Percentiles rank a stretch among this genome's conserved stretches.
Conservation (phyloP, 2,888 invertebrate species). For the Panzeria rudis region DNA sequence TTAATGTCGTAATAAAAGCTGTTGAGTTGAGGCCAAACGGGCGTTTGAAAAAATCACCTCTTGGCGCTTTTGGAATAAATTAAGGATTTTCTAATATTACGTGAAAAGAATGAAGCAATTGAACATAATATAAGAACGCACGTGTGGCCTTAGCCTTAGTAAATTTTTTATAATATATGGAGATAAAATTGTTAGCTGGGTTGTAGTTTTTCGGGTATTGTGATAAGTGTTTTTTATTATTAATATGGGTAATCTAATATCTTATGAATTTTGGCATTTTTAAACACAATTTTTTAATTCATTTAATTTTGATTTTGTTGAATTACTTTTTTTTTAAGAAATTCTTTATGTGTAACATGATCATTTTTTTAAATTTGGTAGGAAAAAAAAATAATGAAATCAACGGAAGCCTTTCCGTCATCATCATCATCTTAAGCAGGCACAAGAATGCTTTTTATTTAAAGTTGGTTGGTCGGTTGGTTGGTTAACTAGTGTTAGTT, state of each 20-base stretch:
- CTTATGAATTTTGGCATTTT: slow-evolving; percentile 24
- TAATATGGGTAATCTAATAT: slow-evolving; percentile 68
- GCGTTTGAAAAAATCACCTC: too few relatives aligned
- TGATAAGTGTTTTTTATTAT: slow-evolving; percentile 45
- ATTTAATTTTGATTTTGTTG: slow-evolving; percentile 41
- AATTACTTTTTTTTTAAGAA: slow-evolving; percentile 31
- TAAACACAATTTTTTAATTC: slow-evolving; percentile 48
- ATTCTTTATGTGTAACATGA: slow-evolving; percentile 65
- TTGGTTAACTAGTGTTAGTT: slow-evolving; percentile 78
- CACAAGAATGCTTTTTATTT: slow-evolving; percentile 7
- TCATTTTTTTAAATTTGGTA: slow-evolving; percentile 42
- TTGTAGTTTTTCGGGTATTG: slow-evolving; percentile 3
- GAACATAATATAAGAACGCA: too few relatives aligned
- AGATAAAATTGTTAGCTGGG: slow-evolving; percentile 14
- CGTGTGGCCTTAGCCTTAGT: too few relatives aligned
- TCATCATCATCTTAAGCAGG: slow-evolving; percentile 35
- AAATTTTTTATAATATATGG: neutral
- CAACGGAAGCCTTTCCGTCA: slow-evolving; percentile 72
- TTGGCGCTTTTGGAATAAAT: too few relatives aligned
- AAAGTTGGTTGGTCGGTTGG: slow-evolving; percentile 28
- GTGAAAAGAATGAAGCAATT: too few relatives aligned
- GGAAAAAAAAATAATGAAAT: slow-evolving; percentile 53
- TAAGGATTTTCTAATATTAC: too few relatives aligned
- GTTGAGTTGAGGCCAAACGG: too few relatives aligned
- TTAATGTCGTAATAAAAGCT: too few relatives aligned